Evolutionary conservation across 2,113 vertebrate genomes (phyloP), one percentile per base, ranked within the genome.

Genomic region (Acanthisitta chloris): DNA sequence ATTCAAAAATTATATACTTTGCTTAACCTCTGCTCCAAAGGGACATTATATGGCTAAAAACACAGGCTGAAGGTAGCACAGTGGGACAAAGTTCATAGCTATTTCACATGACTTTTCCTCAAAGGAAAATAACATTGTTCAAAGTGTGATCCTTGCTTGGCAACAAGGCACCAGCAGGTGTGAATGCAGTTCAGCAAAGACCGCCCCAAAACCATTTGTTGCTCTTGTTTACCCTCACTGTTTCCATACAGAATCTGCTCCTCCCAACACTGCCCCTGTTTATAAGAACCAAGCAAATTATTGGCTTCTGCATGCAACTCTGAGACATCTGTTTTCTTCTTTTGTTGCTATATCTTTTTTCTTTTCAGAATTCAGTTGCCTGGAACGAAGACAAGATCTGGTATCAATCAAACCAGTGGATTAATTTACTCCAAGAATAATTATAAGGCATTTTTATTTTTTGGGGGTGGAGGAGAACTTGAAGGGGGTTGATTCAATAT

Each of bases 301-400:
- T 21, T 90, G 36, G 31, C 59, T 82, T 80, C 87, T 36, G 57
- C 62, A 33, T 55, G 55, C 16, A 66, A 77, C 92, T 71, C 78
- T 4, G 5, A 94, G 89, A 94, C 94, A 97, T 96, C 91, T 97
- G 97, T 77, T 97, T 96, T 92, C 94, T 90, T 83, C 82, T 69
- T 95, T 97, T 96, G 71, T 92, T 6, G 4, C 55, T 92, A 14
- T 52, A 86, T 95, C 42, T 84, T 86, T 90, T 81, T 86, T 92
- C 84, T 91, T 62, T 76, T 95, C 79, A 88, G 92, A 84, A 93
- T 66, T 92, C 64, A 40, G 74, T 91, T 94, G 76, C 72, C 95
- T 97, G 96, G 92, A 97, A 94, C 51, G 33, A 95, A 46, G 36
- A 89, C 77, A 96, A 65, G 42, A 73, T 55, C 74, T 92, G 78